Evolutionary conservation across 2,113 vertebrate genomes (phyloP), one percentile per base, ranked within the genome.

Genomic region (Clarias gariepinus): DNA sequence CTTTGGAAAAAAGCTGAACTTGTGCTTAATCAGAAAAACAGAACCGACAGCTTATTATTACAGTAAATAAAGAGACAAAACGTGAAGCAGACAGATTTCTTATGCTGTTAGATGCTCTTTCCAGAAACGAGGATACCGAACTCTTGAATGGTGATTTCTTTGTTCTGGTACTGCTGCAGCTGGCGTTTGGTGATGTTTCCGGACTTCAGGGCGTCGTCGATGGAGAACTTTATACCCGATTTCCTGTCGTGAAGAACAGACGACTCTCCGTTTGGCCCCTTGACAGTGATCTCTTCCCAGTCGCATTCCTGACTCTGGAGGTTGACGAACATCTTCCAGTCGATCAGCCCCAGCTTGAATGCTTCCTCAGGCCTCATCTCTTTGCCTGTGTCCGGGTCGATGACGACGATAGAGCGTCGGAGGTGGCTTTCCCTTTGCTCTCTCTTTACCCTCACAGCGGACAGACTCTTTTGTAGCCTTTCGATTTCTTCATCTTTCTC

Each of bases 321-420:
- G 90, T 98, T 99, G 90, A 98, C 96, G 15, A 97, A 99, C 95
- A 99, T 97, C 91, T 96, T 97, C 98, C 97, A 98, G 85, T 99
- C 97, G 3, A 99, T 99, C 90, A 99, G 94, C 25, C 98, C 97
- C 0, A 95, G 91, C 3, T 95, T 95, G n/a, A 96, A 98, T 60
- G 98, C 98, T 91, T 99, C 98, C 90, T 98, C 96, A 0, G 98
- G 98, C 79, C 95, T 95, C 96, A 99, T 98, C 92, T 99, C 98
- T 12, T 95, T 98, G 36, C 98, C 98, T 0, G 97, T 95, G 73
- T 99, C 98, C 0, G 98, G 98, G 89, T 99, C 97, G 0, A 99
- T 99, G 91, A 99, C 95, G 11, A 99, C 98, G 0, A 99, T 99
- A 82, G 98, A 98, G 25, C 98, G 95, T 10, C 96, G 95, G 73